Base-by-base conservation (phyloP, 2,113 vertebrate genomes). In the Sinocyclocheilus grahami region DNA sequence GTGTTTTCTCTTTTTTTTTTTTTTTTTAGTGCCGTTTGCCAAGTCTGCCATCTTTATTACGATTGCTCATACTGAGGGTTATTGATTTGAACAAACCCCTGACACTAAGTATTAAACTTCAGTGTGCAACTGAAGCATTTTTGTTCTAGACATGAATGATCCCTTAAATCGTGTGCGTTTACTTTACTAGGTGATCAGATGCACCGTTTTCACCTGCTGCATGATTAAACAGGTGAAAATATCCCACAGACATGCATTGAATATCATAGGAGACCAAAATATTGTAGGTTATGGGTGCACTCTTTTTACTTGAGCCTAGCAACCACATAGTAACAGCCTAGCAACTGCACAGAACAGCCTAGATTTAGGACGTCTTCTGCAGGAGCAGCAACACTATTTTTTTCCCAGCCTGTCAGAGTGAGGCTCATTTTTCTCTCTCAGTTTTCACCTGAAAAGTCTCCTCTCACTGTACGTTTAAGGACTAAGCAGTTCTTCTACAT, bases 401-500 rank as follows among this genome's bases (percentile, higher is more conserved):
- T 37, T 9, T 71, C 12, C 9, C 3, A 39, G 18, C 18, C 37
- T 74, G 71, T 74, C 20, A 74, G 10, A 42, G n/a, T 24, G 20
- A 58, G 55, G 6, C 27, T 74, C 13, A 4, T 60, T 78, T 65
- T 16, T 79, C 46, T 62, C 22, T 62, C 71, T 48, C 58, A 14
- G 78, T 30, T 46, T 79, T 55, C 60, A 33, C 46, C 48, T 16
- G 37, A 51, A 48, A 16, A 30, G 30, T 60, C 7, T 83, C 33
- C 62, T 30, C 58, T 62, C 58, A 11, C 14, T 27, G 18, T 18
- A 14, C 48, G 20, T 67, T 60, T 48, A 63, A 84, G 77, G 71
- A 77, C 69, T 67, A 48, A 78, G 78, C 78, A 71, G 78, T 75
- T 90, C 63, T 85, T 71, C 86, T 84, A 24, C 82, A 24, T n/a